Evolutionary conservation across 2,888 invertebrate species (phyloP).

Genomic region (Neelides folsomi): DNA sequence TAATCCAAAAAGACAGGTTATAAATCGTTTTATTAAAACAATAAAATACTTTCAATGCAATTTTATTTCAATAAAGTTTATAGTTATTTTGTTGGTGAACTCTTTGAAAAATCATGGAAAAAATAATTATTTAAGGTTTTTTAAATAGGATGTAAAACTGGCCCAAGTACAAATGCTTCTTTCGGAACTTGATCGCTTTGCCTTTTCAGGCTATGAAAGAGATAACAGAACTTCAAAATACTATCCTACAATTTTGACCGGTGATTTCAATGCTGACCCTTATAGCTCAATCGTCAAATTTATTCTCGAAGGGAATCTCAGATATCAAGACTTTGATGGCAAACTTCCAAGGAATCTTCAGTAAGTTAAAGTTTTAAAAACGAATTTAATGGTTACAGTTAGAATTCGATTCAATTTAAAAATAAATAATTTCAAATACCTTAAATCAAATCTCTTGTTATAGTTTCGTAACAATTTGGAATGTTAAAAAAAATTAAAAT

Average conservation of each 20-base stretch:
- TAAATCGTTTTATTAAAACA: too few relatives aligned
- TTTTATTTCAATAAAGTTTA: too few relatives aligned
- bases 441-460: too few relatives aligned
- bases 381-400: too few relatives aligned
- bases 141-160: slow-evolving; percentile 60
- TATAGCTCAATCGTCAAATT: slow-evolving; percentile 57
- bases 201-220: slow-evolving; percentile 40
- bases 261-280: slow-evolving; percentile 82
- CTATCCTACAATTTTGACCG: slow-evolving; percentile 70
- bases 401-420: too few relatives aligned
- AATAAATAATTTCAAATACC: too few relatives aligned
- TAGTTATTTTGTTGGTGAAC: too few relatives aligned
- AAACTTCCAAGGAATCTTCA: not conserved
- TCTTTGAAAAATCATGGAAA: too few relatives aligned
- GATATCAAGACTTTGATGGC: slow-evolving; percentile 30
- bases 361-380: not conserved
- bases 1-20: slow-evolving; percentile 61
- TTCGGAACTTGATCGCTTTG: slow-evolving; percentile 67
- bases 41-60: too few relatives aligned
- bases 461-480: not conserved
- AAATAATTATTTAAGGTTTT: not conserved
- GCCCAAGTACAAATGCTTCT: slow-evolving; percentile 75
- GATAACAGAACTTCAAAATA: slow-evolving; percentile 41
- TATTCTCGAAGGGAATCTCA: slow-evolving; percentile 50
- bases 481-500: not conserved